Conservation (phyloP, 2,113 vertebrate genomes). For the Muntiacus reevesi region DNA sequence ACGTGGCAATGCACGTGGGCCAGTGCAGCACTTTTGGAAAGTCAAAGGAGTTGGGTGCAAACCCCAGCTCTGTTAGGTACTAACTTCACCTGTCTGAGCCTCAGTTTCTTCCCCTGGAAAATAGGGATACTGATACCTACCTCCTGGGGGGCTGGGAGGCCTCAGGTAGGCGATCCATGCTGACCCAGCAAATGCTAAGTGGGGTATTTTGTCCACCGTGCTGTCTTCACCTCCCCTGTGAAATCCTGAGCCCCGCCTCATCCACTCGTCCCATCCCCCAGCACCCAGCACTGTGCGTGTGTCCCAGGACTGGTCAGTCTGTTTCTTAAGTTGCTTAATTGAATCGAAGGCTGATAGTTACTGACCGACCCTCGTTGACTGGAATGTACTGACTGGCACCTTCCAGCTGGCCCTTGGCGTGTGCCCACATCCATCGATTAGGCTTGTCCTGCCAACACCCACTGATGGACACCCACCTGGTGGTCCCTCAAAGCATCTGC, state of each 20-base stretch:
- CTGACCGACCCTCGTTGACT: not conserved
- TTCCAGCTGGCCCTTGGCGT: not conserved
- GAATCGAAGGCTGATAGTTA: not conserved
- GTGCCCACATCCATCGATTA: not conserved
- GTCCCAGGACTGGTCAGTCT: not conserved
- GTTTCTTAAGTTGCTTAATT: not conserved
- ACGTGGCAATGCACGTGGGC: rapidly evolving
- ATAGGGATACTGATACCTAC: not conserved
- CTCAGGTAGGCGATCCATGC: not conserved
- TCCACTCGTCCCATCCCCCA: not conserved
- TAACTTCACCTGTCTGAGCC: not conserved
- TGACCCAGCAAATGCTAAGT: not conserved
- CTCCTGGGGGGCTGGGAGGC: not conserved
- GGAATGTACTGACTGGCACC: not conserved
- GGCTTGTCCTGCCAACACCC: not conserved
- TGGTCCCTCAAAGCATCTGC: not conserved
- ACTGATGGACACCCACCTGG: not conserved
- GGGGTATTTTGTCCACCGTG: not conserved
- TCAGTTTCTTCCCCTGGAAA: not conserved
- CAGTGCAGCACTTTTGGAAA: not conserved
- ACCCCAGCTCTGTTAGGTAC: not conserved
- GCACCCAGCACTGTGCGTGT: not conserved
- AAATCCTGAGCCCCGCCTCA: not conserved
- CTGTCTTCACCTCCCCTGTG: not conserved
- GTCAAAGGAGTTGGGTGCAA: not conserved